Evolutionary conservation across 2,113 vertebrate genomes (phyloP).

Genomic region (Puffinus mauretanicus): DNA sequence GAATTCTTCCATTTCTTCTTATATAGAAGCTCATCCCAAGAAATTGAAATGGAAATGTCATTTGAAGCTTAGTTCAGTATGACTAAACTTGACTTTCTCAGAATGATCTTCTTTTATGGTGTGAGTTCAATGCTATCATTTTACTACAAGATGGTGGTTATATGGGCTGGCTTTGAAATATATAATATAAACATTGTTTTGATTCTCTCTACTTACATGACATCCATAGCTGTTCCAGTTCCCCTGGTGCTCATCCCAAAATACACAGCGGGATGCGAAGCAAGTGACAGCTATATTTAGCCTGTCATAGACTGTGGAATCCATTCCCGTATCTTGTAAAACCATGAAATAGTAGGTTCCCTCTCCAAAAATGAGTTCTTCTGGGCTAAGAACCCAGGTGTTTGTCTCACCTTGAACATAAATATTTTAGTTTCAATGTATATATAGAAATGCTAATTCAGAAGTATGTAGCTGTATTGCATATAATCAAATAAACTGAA

Average conservation of each 20-base stretch:
- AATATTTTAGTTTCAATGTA: not conserved
- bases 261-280: constrained; percentile 87
- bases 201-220: constrained; percentile 75
- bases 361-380: constrained; percentile 74
- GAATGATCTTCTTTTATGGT: not conserved
- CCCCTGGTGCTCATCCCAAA: constrained; percentile 82
- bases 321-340: constrained; percentile 72
- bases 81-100: not conserved
- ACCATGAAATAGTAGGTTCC: constrained; percentile 85
- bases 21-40: not conserved
- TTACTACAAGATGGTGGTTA: not conserved
- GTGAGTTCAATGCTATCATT: not conserved
- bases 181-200: not conserved
- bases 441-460: not conserved
- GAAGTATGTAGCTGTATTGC: not conserved
- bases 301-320: constrained; percentile 62
- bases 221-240: constrained; percentile 87
- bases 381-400: constrained; percentile 86
- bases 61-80: not conserved
- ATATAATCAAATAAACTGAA: not conserved
- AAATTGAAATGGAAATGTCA: not conserved
- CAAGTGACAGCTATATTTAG: constrained; percentile 78
- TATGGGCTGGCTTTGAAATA: not conserved
- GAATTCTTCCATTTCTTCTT: not conserved
- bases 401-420: constrained; percentile 77